Conservation (phyloP, 2,888 invertebrate species). For the Selenia dentaria region DNA sequence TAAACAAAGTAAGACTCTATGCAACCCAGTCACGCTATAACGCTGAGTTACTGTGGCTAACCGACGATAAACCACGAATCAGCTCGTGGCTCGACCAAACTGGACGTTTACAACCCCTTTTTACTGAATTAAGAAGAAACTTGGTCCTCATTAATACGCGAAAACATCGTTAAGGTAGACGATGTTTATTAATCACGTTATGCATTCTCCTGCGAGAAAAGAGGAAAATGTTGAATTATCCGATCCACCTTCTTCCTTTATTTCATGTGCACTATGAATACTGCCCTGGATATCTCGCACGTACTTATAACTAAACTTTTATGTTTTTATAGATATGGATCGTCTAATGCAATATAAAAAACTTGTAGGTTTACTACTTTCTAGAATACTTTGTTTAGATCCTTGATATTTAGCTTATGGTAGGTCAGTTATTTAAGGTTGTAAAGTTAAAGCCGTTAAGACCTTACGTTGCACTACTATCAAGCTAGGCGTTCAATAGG, state of each 20-base stretch:
- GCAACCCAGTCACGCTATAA: constrained; percentile 15
- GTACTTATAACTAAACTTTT: no score
- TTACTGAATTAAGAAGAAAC: constrained; percentile 21
- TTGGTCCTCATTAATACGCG: constrained; percentile 20
- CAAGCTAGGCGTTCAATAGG: no score
- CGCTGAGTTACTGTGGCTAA: constrained; percentile 10
- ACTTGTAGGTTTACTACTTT: no score
- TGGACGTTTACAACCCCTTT: constrained; percentile 20
- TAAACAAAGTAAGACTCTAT: constrained; percentile 14
- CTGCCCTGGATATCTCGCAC: no score
- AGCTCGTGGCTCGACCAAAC: constrained; percentile 9
- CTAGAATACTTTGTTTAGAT: no score
- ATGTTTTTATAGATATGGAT: no score
- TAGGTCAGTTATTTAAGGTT: no score
- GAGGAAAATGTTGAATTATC: neutral
- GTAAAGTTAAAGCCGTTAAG: no score
- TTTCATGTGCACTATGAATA: no score
- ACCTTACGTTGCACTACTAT: no score
- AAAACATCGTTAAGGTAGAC: constrained; percentile 20
- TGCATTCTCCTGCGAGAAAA: neutral
- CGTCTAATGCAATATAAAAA: no score
- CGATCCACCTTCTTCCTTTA: neutral
- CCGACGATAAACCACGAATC: constrained; percentile 17
- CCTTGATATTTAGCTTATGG: no score
- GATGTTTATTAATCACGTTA: constrained; percentile 8